Conservation (phyloP, 2,797 vertebrate species). For the Allobates femoralis region DNA sequence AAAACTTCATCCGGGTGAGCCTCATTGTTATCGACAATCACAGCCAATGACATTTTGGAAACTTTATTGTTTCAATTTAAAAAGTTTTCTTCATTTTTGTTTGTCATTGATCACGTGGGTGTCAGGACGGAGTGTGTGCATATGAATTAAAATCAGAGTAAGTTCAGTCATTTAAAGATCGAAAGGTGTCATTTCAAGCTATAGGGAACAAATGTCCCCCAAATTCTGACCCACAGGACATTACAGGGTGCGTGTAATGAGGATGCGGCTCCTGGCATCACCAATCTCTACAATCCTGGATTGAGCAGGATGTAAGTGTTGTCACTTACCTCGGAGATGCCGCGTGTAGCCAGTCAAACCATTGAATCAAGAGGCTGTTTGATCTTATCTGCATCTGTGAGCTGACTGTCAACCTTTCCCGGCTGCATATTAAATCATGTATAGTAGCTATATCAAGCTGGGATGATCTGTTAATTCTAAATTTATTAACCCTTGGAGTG, state of each 20-base stretch:
- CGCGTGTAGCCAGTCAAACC: slow-evolving; percentile 78
- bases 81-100: neutral
- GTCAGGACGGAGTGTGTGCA: neutral
- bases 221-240: neutral
- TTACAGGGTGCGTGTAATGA: neutral
- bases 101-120: neutral
- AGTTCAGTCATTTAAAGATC: neutral
- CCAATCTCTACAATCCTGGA: slow-evolving; percentile 48
- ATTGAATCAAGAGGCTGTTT: slow-evolving; percentile 81
- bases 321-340: slow-evolving; percentile 80
- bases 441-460: slow-evolving; percentile 82
- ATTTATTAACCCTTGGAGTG: slow-evolving; percentile 85
- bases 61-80: neutral
- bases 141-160: neutral
- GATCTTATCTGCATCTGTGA: slow-evolving; percentile 84
- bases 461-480: slow-evolving; percentile 84
- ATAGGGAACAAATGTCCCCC: neutral
- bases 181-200: neutral
- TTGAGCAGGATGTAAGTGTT: slow-evolving; percentile 70
- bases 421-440: slow-evolving; percentile 84
- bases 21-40: too few species aligned
- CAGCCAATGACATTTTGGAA: neutral
- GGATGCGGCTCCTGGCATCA: neutral
- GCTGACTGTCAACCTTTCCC: slow-evolving; percentile 81
- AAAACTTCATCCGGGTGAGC: too few species aligned